phyloP scores from a whole-genome alignment of 2,797 vertebrate species.

The Pseudotriccus pelzelni region DNA sequence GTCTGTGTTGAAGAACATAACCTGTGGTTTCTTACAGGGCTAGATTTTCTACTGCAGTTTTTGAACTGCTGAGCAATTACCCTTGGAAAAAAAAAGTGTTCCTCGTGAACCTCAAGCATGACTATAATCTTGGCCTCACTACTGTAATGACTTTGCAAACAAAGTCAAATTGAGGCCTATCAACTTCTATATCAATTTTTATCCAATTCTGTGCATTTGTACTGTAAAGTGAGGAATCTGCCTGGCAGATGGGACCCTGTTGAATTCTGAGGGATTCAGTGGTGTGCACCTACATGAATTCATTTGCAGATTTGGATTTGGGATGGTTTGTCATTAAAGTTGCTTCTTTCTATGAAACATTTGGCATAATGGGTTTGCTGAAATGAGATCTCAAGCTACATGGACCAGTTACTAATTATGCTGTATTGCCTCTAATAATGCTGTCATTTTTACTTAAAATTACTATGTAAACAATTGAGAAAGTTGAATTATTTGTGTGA shows the following conservation, averaged over 20 bases:
- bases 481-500: conserved; percentile 10
- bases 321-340: background rate
- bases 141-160: conserved; percentile 9
- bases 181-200: conserved; percentile 24
- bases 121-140: background rate
- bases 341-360: conserved; percentile 40
- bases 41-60: background rate
- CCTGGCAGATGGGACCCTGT: background rate
- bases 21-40: background rate
- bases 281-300: background rate
- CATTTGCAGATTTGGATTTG: background rate
- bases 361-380: background rate
- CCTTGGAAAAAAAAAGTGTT: background rate
- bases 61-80: background rate
- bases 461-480: conserved; percentile 4
- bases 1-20: background rate
- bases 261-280: background rate
- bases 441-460: conserved; percentile 35
- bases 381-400: conserved; percentile 14
- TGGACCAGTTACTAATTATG: background rate
- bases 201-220: background rate
- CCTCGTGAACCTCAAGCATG: background rate
- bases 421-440: conserved; percentile 8
- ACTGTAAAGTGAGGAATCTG: background rate
- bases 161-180: conserved; percentile 33